Base-by-base conservation (phyloP, 2,797 vertebrate species). In the Leptoclinus maculatus region DNA sequence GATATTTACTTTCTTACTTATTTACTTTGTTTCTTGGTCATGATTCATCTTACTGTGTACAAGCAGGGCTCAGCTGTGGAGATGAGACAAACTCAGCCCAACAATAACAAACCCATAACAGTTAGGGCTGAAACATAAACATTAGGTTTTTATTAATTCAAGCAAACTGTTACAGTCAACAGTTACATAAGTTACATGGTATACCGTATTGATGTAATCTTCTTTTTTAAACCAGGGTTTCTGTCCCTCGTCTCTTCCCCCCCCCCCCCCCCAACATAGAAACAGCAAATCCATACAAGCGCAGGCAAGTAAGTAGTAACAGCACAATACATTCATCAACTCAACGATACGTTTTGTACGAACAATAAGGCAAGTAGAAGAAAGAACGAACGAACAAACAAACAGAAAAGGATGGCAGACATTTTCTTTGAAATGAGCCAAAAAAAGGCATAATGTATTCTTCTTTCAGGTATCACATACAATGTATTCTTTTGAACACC, bases 271-370 rank as follows among this genome's bases (percentile, higher is more conserved):
- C 74, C 65, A 91, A 98, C 97, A 95, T 95, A 96, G 94, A 95
- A 97, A 95, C 95, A 95, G 95, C 93, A 95, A 95, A 94, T 96
- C 95, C 92, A 96, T 95, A 95, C 95, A 96, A 96, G 97, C 95
- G 97, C 97, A 99, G 96, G 97, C 97, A 99, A 97, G 97, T 93
- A 98, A 98, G 97, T 97, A 95, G 95, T 97, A 97, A 98, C 96
- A 94, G 96, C 97, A 98, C 97, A 93, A 94, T 97, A 98, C 96
- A 96, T 97, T 99, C 96, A 96, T 95, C 89, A 96, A 96, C 95
- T 95, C 93, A 95, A 96, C 94, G 89, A 93, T 95, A 96, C 95
- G 93, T 95, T 94, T 96, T 95, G 93, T 94, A 96, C 95, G 91
- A 94, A 95, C 93, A 91, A 91, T 94, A 95, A 96, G 94, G 95